Base-by-base conservation (phyloP, 2,797 vertebrate genomes). In the Aphelocoma californica region DNA sequence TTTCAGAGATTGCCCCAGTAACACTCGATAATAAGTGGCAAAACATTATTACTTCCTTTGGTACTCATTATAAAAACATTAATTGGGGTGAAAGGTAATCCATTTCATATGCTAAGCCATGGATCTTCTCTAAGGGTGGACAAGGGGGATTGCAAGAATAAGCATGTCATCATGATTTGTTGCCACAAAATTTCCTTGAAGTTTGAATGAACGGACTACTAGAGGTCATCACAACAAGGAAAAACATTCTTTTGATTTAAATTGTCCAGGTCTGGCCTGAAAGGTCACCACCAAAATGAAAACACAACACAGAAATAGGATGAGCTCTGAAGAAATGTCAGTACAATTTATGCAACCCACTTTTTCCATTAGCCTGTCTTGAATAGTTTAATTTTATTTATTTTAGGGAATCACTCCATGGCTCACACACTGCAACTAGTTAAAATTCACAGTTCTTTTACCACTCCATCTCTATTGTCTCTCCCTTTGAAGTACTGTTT, bases 61-160 rank as follows among this genome's bases (percentile, higher is more conserved):
- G 87, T 97, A 88, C 85, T 97, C 96, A 88, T 97, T 95, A 95
- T 92, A 95, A 95, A 90, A 97, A 95, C 81, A 96, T 93, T 96
- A 94, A 97, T 97, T 96, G 94, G 83, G 96, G 92, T 97, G 92
- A 98, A 97, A 97, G 95, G 88, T 94, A 96, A 94, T 75, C 93
- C 75, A 89, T 90, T 97, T 96, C 93, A 84, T 97, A 97, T 96
- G 96, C 96, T 94, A 95, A 98, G 82, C 91, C 95, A 91, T 87
- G 84, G 96, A 93, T 91, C 79, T 95, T 91, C 93, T 96, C 95
- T 95, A 74, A 97, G 96, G 94, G 74, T 93, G 72, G 67, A 95
- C 93, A 84, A 82, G 92, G 42, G 36, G 60, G 26, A 84, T 80
- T 84, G 89, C 56, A 78, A 89, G 78, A 85, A 56, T 91, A 89